Conservation (phyloP, 1,140 invertebrate genomes). For the Cryptotermes secundus region DNA sequence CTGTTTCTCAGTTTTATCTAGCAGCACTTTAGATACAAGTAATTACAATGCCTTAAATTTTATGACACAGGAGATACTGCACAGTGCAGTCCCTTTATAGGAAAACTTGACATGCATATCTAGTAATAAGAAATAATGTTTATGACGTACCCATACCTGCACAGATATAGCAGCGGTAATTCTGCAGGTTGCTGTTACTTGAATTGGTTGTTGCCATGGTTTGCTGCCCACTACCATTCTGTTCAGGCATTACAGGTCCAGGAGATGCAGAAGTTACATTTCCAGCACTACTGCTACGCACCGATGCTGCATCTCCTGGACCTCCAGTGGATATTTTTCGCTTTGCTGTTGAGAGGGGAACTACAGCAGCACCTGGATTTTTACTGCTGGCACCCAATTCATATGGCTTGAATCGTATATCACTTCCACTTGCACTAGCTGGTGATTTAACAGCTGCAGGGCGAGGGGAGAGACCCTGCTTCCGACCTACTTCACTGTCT, state of each 20-base stretch:
- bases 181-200: conserved; percentile 42
- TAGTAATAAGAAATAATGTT: too few species aligned
- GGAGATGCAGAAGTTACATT: conserved; percentile 1
- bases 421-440: conserved; percentile 55
- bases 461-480: conserved; percentile 45
- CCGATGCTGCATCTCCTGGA: not conserved
- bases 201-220: conserved; percentile 35
- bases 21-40: too few species aligned
- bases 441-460: conserved; percentile 55
- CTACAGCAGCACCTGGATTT: conserved; percentile 22
- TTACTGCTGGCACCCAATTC: conserved; percentile 57
- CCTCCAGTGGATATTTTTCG: not conserved
- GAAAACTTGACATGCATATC: too few species aligned
- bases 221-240: conserved; percentile 19
- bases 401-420: conserved; percentile 71
- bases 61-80: too few species aligned
- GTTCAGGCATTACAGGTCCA: too few species aligned
- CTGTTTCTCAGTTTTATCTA: too few species aligned
- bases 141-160: conserved; percentile 51
- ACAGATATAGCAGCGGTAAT: conserved; percentile 66
- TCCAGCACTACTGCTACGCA: not conserved
- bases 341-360: not conserved
- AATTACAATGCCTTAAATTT: too few species aligned
- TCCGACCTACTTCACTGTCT: conserved; percentile 7
- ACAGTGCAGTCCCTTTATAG: too few species aligned